Percentiles rank a stretch among this genome's conserved stretches.
Evolutionary conservation across 1,140 invertebrate genomes (phyloP).

Genomic region (Phymorhynchus buccinoides): DNA sequence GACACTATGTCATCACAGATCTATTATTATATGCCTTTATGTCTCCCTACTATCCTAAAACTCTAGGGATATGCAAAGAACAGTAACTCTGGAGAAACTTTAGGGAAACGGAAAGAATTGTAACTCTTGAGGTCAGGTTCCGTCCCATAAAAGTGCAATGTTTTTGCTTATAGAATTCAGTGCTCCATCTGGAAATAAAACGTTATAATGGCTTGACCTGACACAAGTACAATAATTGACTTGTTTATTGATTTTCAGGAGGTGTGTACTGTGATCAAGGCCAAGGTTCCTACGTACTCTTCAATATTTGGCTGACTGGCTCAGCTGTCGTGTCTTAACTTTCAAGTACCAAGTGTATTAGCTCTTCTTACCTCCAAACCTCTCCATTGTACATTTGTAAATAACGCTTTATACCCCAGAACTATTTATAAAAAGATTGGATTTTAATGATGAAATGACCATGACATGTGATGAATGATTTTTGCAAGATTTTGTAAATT

Average conservation of each 20-base stretch:
- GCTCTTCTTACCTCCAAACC: background rate
- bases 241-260: constrained; percentile 61
- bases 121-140: no score
- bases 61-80: no score
- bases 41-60: no score
- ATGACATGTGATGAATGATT: background rate
- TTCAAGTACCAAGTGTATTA: no score
- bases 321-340: background rate
- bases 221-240: constrained; percentile 25
- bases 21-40: no score
- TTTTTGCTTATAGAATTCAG: no score
- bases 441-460: background rate
- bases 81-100: no score
- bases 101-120: no score
- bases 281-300: constrained; percentile 69
- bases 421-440: background rate
- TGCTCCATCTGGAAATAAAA: no score
- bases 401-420: background rate
- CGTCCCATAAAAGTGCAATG: no score
- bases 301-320: constrained; percentile 62
- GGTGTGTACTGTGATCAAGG: constrained; percentile 63
- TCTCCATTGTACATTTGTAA: background rate
- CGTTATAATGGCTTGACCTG: no score
- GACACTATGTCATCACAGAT: no score
- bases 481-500: background rate